Percentiles rank a stretch among this genome's conserved stretches.
Evolutionary conservation across 2,797 vertebrate species (phyloP).

Genomic region (Poeciliopsis turneri): DNA sequence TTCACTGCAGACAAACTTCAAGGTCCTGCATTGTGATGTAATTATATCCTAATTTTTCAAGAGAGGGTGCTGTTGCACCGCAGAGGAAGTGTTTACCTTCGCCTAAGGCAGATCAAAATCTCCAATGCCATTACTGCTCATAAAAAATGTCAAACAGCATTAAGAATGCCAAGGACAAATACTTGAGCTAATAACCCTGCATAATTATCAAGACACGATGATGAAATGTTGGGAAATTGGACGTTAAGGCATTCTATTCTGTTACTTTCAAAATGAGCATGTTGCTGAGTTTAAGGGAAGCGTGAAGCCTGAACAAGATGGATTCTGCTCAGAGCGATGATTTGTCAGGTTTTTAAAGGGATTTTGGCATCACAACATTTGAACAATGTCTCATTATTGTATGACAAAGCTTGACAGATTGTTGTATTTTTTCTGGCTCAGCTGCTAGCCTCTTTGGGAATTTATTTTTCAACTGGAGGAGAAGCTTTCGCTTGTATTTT

Average conservation of each 20-base stretch:
- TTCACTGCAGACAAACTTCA: not conserved
- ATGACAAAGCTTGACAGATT: slow-evolving; percentile 62
- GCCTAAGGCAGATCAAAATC: slow-evolving; percentile 66
- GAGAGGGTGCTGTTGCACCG: slow-evolving; percentile 81
- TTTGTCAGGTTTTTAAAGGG: slow-evolving; percentile 63
- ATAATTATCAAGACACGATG: slow-evolving; percentile 78
- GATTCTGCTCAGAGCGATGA: slow-evolving; percentile 47
- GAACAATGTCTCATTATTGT: slow-evolving; percentile 57
- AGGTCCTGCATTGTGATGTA: slow-evolving; percentile 38
- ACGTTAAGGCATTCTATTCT: slow-evolving; percentile 60
- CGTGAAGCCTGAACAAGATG: slow-evolving; percentile 44
- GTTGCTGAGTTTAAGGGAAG: slow-evolving; percentile 60
- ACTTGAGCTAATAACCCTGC: slow-evolving; percentile 80
- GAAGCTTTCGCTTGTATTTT: slow-evolving; percentile 39
- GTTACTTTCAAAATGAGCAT: slow-evolving; percentile 60
- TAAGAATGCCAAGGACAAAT: slow-evolving; percentile 81
- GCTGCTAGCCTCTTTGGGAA: slow-evolving; percentile 1
- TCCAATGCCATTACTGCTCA: slow-evolving; percentile 72
- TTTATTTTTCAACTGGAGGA: slow-evolving; percentile 25
- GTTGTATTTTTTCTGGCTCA: slow-evolving; percentile 39
- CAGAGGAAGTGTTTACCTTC: slow-evolving; percentile 29
- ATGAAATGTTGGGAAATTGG: slow-evolving; percentile 80
- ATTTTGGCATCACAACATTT: slow-evolving; percentile 50
- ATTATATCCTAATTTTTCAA: slow-evolving; percentile 58
- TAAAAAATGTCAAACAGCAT: slow-evolving; percentile 79